Base-by-base conservation (phyloP, 2,797 vertebrate species). In the Xenops minutus region DNA sequence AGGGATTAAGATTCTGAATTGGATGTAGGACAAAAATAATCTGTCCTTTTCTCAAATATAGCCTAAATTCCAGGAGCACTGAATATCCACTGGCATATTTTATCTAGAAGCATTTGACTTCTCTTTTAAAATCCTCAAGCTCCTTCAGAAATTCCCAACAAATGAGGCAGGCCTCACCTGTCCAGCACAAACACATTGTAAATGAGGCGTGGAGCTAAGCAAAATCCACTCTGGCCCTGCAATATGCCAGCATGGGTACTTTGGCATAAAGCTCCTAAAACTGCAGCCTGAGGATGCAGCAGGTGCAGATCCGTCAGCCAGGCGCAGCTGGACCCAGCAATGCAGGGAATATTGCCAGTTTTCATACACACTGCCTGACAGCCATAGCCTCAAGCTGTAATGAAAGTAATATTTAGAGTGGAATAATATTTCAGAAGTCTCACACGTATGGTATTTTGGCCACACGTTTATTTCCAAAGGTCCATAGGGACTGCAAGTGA, bases 171-270 rank as follows among this genome's bases (percentile, higher is more conserved):
- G 32, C 19, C n/a, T 73, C 36, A 29, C 15, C 1, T 1, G n/a
- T 20, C 36, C 2, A 1, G 55, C 26, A 83, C 0, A 32, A 72
- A 10, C 30, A 12, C 0, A 0, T 3, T 68, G 43, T 24, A 78
- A 80, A 58, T 3, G 24, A 54, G n/a, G 23, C 18, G 18, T 54
- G 55, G 55, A 95, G 39, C 43, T 67, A 48, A 76, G 59, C 72
- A 82, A 1, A 3, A 9, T 5, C 63, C 88, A 17, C 1, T 1
- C n/a, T 13, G 51, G 8, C 59, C 48, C 67, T 79, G 48, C 12
- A 34, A 6, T 39, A 39, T 0, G 3, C 32, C 37, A 64, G 21
- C 24, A 23, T 2, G 7, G 43, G 36, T 12, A 48, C 54, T 68
- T 82, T 75, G 62, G 30, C 51, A 61, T 21, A 21, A 13, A 59